Conservation (phyloP, 1,140 invertebrate genomes). For the Nomia melanderi region DNA sequence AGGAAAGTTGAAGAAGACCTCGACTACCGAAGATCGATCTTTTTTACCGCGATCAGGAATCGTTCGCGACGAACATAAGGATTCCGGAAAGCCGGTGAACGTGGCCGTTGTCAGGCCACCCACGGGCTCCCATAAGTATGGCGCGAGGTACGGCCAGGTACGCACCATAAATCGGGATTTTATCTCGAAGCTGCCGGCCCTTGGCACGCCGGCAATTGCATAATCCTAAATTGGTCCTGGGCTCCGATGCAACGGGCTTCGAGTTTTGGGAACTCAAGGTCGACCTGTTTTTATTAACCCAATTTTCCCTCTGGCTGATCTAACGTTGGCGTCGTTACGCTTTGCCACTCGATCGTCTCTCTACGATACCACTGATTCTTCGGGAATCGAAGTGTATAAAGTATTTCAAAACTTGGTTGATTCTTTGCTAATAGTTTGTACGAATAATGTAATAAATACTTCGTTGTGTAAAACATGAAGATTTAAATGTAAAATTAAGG, state of each 20-base stretch:
- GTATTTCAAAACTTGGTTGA: too few species aligned
- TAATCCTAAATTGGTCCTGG: constrained; percentile 69
- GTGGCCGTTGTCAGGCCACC: constrained; percentile 72
- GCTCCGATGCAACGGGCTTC: constrained; percentile 39
- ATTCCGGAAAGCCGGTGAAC: constrained; percentile 73
- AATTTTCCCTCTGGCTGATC: too few species aligned
- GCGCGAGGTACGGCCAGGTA: constrained; percentile 64
- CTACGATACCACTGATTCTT: too few species aligned
- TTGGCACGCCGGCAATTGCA: constrained; percentile 63
- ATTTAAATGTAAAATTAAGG: too few species aligned
- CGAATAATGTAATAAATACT: too few species aligned
- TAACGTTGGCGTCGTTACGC: too few species aligned
- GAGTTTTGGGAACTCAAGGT: constrained; percentile 26
- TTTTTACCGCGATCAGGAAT: constrained; percentile 43
- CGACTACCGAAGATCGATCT: constrained; percentile 20
- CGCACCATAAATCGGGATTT: constrained; percentile 78
- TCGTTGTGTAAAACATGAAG: too few species aligned
- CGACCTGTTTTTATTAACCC: constrained; percentile 2
- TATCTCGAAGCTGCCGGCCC: constrained; percentile 73
- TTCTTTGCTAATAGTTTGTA: too few species aligned
- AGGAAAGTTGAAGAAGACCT: not conserved
- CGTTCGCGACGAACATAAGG: constrained; percentile 46
- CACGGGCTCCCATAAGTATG: constrained; percentile 79
- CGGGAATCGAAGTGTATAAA: too few species aligned
- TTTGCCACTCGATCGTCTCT: too few species aligned